These are phyloP conservation scores for Pimpla rufipes DNA, from an alignment of 2,888 invertebrate genomes.

Conservation along the genomic window DNA sequence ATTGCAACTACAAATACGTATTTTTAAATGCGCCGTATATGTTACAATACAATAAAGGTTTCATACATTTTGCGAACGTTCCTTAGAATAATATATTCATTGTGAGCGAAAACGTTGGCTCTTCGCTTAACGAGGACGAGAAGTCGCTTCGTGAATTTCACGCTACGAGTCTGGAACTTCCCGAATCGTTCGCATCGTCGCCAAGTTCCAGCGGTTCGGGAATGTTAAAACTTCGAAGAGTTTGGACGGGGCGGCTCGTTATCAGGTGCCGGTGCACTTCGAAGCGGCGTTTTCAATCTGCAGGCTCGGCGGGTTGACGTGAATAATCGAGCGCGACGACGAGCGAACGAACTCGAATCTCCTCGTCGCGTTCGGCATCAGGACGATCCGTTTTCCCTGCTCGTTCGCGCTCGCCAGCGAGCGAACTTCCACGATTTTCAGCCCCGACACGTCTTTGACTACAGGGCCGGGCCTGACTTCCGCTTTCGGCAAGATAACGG, in stretches of 20 bases:
- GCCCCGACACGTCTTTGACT: slow-evolving; percentile 74
- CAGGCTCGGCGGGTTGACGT: slow-evolving; percentile 76
- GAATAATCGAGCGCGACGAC: slow-evolving; percentile 74
- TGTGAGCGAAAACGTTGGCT: not conserved
- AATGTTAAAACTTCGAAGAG: slow-evolving; percentile 36
- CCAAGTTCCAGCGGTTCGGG: not conserved
- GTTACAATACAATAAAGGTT: not conserved
- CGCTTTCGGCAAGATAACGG: slow-evolving; percentile 78
- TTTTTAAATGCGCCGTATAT: slow-evolving; percentile 21
- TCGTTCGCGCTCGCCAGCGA: slow-evolving; percentile 70
- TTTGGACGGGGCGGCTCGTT: not conserved
- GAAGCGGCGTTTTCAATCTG: slow-evolving; percentile 76
- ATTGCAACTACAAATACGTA: not conserved
- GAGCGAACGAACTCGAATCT: slow-evolving; percentile 67
- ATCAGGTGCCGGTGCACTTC: slow-evolving; percentile 77
- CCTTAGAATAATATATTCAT: not conserved
- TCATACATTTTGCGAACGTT: not conserved
- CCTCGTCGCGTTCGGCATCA: slow-evolving; percentile 73
- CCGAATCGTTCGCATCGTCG: slow-evolving; percentile 28
- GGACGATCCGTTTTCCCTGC: slow-evolving; percentile 73
- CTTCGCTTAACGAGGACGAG: not conserved
- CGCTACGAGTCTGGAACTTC: not conserved
- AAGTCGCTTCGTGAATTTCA: not conserved
- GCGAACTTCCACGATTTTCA: slow-evolving; percentile 75
- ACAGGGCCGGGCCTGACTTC: slow-evolving; percentile 67